Evolutionary conservation across 2,888 invertebrate genomes (phyloP).

Genomic region (Clivina fossor): DNA sequence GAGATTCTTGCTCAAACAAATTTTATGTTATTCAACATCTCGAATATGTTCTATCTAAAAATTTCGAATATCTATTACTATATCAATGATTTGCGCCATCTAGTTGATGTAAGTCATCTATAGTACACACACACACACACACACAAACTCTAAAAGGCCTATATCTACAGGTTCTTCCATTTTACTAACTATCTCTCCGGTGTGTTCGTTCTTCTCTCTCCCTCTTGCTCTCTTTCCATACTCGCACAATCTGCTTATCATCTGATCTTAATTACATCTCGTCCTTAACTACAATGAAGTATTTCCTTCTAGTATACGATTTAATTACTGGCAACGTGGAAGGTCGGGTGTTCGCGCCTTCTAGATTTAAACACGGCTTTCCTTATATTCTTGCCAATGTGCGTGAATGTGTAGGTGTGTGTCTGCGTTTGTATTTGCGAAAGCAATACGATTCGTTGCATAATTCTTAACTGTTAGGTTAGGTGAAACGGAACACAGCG

Average conservation of each 20-base stretch:
- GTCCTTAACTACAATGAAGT: conserved; percentile 30
- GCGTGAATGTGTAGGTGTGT: too few species aligned
- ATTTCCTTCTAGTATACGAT: conserved; percentile 26
- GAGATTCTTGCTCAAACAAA: too few species aligned
- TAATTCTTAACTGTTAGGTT: too few species aligned
- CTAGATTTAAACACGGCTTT: background rate
- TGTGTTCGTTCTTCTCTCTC: background rate
- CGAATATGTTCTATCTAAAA: too few species aligned
- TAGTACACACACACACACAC: background rate
- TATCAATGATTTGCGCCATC: too few species aligned
- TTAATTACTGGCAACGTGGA: conserved; percentile 20
- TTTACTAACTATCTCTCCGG: conserved; percentile 4
- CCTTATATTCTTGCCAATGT: conserved; percentile 1
- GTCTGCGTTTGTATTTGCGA: too few species aligned
- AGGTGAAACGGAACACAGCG: too few species aligned
- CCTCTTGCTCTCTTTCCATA: background rate
- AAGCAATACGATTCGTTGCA: too few species aligned
- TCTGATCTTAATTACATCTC: conserved; percentile 31
- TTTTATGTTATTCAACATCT: too few species aligned
- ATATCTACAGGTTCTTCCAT: too few species aligned
- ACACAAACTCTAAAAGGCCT: background rate
- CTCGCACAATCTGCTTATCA: conserved; percentile 23
- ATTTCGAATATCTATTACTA: too few species aligned
- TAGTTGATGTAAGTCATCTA: background rate
- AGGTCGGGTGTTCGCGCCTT: background rate